These are phyloP conservation scores for Hypsibius dujardini DNA, from an alignment of 1,140 invertebrate species.

Conservation along the genomic window DNA sequence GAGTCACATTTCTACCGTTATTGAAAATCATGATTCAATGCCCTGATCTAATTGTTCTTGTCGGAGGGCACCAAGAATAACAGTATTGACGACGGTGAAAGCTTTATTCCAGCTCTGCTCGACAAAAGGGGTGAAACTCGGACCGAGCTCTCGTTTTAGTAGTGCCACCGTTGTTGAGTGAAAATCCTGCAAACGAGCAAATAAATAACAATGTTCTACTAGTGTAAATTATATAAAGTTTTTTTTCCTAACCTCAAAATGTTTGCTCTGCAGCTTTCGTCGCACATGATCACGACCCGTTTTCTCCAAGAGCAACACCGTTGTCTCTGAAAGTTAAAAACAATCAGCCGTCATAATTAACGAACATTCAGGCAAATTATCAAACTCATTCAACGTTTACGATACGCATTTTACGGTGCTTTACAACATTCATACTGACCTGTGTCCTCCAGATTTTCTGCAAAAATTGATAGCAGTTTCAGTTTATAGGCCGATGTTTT, in stretches of 20 bases:
- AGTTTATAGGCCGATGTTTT: not conserved
- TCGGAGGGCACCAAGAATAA: not conserved
- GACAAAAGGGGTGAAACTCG: not conserved
- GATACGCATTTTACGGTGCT: too few species aligned
- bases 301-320: not conserved
- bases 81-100: not conserved
- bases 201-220: not conserved
- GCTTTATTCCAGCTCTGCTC: not conserved
- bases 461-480: not conserved
- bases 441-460: not conserved
- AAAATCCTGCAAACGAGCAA: not conserved
- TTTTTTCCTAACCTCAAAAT: not conserved
- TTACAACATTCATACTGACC: not conserved
- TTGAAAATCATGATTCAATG: not conserved
- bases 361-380: not conserved
- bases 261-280: not conserved
- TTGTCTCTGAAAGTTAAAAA: not conserved
- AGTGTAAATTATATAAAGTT: not conserved
- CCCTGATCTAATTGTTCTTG: not conserved
- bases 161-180: not conserved
- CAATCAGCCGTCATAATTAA: not conserved
- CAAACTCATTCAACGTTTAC: too few species aligned
- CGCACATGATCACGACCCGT: conserved; percentile 4
- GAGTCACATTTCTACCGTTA: too few species aligned
- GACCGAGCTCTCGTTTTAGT: not conserved